Conservation (phyloP, 1,140 invertebrate genomes). For the Helicorthomorpha holstii region DNA sequence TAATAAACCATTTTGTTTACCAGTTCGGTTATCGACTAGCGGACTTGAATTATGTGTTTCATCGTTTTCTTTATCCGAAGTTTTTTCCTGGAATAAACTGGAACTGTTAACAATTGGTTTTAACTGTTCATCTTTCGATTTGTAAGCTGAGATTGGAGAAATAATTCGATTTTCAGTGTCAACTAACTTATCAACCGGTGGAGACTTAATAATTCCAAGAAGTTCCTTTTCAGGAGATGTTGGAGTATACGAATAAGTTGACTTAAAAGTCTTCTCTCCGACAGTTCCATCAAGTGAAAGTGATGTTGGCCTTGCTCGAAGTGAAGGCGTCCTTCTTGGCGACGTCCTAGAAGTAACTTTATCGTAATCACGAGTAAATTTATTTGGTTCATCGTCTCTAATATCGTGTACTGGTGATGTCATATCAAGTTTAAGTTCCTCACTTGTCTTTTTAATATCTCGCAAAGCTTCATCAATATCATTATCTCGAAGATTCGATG, state of each 20-base stretch:
- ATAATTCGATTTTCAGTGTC: background rate
- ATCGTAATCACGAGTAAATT: background rate
- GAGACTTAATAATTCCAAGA: background rate
- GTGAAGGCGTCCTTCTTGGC: background rate
- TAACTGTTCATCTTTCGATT: background rate
- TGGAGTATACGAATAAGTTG: constrained; percentile 1
- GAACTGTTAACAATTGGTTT: background rate
- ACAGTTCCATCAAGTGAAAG: background rate
- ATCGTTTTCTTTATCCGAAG: background rate
- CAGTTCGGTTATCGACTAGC: background rate
- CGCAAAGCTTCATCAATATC: background rate
- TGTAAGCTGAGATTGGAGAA: background rate
- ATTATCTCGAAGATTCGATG: background rate
- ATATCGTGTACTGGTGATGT: background rate
- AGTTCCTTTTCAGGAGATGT: background rate
- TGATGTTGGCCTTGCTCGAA: background rate
- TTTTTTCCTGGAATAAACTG: background rate
- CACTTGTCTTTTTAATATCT: constrained; percentile 3
- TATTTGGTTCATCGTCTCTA: background rate
- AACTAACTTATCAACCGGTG: background rate
- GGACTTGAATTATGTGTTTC: background rate
- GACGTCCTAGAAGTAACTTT: background rate
- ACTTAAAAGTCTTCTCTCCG: background rate
- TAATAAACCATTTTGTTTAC: background rate
- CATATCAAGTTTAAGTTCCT: background rate